Base-by-base conservation (phyloP, 2,113 vertebrate genomes). In the Passer domesticus region DNA sequence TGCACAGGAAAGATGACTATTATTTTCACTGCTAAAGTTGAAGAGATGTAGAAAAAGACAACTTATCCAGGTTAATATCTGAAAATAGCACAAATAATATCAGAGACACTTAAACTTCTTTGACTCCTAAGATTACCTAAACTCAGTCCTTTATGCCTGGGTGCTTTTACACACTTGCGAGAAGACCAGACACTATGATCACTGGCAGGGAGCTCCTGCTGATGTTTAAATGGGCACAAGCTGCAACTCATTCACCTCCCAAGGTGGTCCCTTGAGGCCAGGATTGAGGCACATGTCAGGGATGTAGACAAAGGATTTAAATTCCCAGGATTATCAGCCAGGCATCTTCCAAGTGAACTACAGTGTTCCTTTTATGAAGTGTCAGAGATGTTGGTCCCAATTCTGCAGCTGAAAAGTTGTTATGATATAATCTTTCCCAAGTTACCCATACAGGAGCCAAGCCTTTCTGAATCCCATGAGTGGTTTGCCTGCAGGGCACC, bases 211-310 rank as follows among this genome's bases (percentile, higher is more conserved):
- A 96, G 88, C 66, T 95, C 49, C 37, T 5, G 16, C 37, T 90
- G n/a, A 18, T 2, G 21, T 60, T 89, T 64, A 64, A 89, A 76
- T 7, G 76, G 90, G 80, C 90, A 96, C 92, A 95, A 94, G 93
- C 83, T 75, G 55, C 80, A 95, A 96, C 94, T 90, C 25, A 93
- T 84, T 93, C 76, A 68, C 93, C 88, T 92, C 76, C 90, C 90
- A 94, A 87, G 93, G 90, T 96, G 95, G 93, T 93, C 92, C 88
- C 95, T 95, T n/a, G 79, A 83, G 91, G 93, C 94, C 87, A 95
- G 72, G 82, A 94, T 21, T 90, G 84, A 94, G 89, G 80, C 77
- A 79, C 64, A 95, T 50, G 77, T 93, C 66, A 89, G 91, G 78
- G 90, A 58, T 37, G 10, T 2, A 94, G 81, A 92, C 58, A 92